Percentiles rank a stretch among this genome's conserved stretches.
These are phyloP conservation scores for Mythimna loreyi DNA, from an alignment of 2,888 invertebrate species.

Conservation along the genomic window DNA sequence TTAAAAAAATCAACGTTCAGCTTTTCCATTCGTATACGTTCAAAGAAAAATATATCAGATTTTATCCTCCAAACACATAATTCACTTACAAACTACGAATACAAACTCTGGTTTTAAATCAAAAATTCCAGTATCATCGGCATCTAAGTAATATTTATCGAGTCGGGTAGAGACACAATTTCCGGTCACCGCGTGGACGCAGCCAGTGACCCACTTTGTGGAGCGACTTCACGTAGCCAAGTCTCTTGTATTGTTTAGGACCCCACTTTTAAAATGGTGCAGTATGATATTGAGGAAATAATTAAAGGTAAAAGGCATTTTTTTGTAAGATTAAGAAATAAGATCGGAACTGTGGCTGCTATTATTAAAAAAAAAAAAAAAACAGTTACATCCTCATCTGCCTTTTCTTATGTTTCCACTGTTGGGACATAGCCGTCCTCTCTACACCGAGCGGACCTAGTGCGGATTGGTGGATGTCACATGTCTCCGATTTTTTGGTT, in stretches of 20 bases:
- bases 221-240: slow-evolving; percentile 43
- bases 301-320: neutral
- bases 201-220: slow-evolving; percentile 78
- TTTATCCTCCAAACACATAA: neutral
- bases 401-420: no score
- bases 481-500: no score
- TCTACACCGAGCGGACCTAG: no score
- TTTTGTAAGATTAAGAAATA: no score
- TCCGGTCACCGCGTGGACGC: slow-evolving; percentile 78
- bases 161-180: slow-evolving; percentile 71
- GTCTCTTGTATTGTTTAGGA: slow-evolving; percentile 36
- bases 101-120: slow-evolving; percentile 37
- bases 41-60: neutral
- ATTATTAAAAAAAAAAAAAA: no score
- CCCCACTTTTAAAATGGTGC: neutral
- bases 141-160: slow-evolving; percentile 59
- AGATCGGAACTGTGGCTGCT: no score
- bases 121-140: slow-evolving; percentile 36
- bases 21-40: neutral
- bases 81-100: slow-evolving; percentile 13
- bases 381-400: no score
- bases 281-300: neutral
- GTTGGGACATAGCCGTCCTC: no score
- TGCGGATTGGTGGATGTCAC: no score
- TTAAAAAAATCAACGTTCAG: no score